phyloP scores from a whole-genome alignment of 2,888 invertebrate species.

The Stenchaetothrips biformis region DNA sequence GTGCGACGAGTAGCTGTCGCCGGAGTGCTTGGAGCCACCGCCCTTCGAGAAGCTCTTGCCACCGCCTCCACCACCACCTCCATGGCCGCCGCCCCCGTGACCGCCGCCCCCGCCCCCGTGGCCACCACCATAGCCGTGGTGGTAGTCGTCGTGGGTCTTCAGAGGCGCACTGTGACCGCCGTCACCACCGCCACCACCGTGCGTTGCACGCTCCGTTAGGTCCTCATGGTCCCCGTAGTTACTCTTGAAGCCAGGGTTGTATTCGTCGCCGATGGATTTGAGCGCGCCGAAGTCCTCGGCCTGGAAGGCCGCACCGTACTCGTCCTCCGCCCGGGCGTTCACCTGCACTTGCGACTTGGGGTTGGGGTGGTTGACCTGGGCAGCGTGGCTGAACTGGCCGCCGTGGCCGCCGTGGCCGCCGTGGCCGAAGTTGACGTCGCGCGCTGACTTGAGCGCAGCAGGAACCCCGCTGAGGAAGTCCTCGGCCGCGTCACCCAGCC shows the following conservation, averaged over 20 bases:
- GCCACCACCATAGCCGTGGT: conserved; percentile 25
- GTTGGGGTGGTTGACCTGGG: too few relatives aligned
- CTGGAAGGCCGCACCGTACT: conserved; percentile 2
- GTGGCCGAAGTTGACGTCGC: background rate
- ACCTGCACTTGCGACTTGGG: background rate
- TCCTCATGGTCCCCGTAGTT: background rate
- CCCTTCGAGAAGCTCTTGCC: background rate
- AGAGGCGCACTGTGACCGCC: background rate
- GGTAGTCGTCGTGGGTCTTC: conserved; percentile 18
- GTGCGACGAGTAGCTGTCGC: conserved; percentile 13
- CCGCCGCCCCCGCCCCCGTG: background rate
- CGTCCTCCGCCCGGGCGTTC: background rate
- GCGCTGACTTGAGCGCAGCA: conserved; percentile 1
- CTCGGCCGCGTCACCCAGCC: conserved; percentile 5
- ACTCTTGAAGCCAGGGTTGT: background rate
- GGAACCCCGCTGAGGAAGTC: background rate
- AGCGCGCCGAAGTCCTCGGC: conserved; percentile 5
- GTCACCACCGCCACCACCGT: background rate
- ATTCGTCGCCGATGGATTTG: conserved; percentile 2
- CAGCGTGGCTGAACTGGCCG: too few relatives aligned
- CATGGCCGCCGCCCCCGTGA: background rate
- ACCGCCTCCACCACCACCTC: conserved; percentile 3
- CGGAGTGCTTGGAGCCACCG: conserved; percentile 9
- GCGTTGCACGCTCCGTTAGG: background rate
- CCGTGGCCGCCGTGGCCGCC: background rate